phyloP scores from a whole-genome alignment of 2,888 invertebrate genomes.

The Nezara viridula region DNA sequence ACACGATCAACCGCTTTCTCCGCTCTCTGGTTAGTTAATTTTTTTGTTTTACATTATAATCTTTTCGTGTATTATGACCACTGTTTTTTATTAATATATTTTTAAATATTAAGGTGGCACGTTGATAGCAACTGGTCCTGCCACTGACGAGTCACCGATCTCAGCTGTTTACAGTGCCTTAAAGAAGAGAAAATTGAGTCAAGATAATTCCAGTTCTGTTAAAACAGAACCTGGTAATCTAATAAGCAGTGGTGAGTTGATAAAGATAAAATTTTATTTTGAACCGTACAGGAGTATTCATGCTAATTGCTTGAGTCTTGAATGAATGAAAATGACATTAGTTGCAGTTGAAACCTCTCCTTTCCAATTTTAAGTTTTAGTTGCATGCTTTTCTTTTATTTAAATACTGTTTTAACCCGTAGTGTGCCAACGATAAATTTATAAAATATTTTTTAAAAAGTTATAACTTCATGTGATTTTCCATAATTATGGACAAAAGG shows the following conservation, averaged over 20 bases:
- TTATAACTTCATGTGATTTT: too few relatives aligned
- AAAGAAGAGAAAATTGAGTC: conserved; percentile 82
- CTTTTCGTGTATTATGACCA: neutral
- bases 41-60: neutral
- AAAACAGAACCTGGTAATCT: conserved; percentile 84
- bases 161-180: conserved; percentile 69
- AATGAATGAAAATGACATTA: too few relatives aligned
- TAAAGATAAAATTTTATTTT: neutral
- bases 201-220: conserved; percentile 78
- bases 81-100: neutral
- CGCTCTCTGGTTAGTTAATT: conserved; percentile 60
- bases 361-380: too few relatives aligned
- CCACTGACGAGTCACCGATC: conserved; percentile 62
- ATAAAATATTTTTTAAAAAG: too few relatives aligned
- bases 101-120: conserved; percentile 60
- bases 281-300: too few relatives aligned
- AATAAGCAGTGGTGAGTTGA: conserved; percentile 43
- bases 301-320: too few relatives aligned
- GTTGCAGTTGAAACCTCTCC: too few relatives aligned
- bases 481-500: too few relatives aligned
- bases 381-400: too few relatives aligned
- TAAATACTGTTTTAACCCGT: too few relatives aligned
- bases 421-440: too few relatives aligned
- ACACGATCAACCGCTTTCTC: conserved; percentile 65
- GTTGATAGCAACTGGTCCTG: conserved; percentile 58